phyloP scores from a whole-genome alignment of 2,797 vertebrate species.

The Ctenochaetus hawaiiensis region DNA sequence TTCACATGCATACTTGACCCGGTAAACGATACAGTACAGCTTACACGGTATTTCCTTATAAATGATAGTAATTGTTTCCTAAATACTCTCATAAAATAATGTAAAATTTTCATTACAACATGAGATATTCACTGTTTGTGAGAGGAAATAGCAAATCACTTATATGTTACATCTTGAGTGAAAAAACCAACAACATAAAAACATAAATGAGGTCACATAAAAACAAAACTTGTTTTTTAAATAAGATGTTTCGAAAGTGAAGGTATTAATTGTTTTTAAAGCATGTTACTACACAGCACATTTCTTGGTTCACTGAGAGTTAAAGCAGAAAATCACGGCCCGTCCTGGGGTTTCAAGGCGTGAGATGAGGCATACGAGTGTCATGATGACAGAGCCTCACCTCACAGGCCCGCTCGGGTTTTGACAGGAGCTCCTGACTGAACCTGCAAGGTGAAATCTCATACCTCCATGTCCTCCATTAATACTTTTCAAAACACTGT shows the following conservation, averaged over 20 bases:
- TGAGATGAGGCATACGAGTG: constrained; percentile 39
- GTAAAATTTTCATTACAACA: neutral
- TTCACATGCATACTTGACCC: constrained; percentile 65
- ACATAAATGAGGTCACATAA: neutral
- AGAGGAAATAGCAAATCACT: too few species aligned
- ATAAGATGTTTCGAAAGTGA: neutral
- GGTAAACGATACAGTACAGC: constrained; percentile 25
- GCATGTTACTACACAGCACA: neutral
- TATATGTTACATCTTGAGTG: too few species aligned
- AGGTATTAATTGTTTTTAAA: constrained; percentile 49
- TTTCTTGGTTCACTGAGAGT: constrained; percentile 43
- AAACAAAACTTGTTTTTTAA: neutral
- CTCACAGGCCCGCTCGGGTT: constrained; percentile 48
- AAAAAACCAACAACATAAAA: neutral
- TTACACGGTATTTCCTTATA: constrained; percentile 10
- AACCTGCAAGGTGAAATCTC: constrained; percentile 78
- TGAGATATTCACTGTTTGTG: neutral
- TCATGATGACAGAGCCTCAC: constrained; percentile 56
- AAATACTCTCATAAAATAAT: constrained; percentile 15
- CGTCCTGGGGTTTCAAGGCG: constrained; percentile 25
- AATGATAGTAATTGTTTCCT: constrained; percentile 8
- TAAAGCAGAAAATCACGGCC: constrained; percentile 46
- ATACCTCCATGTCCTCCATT: constrained; percentile 72
- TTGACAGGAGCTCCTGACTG: constrained; percentile 70
- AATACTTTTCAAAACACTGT: constrained; percentile 79